Percentiles rank a stretch among this genome's conserved stretches.
phyloP scores from a whole-genome alignment of 2,113 vertebrate species.

The Blennius ocellaris region DNA sequence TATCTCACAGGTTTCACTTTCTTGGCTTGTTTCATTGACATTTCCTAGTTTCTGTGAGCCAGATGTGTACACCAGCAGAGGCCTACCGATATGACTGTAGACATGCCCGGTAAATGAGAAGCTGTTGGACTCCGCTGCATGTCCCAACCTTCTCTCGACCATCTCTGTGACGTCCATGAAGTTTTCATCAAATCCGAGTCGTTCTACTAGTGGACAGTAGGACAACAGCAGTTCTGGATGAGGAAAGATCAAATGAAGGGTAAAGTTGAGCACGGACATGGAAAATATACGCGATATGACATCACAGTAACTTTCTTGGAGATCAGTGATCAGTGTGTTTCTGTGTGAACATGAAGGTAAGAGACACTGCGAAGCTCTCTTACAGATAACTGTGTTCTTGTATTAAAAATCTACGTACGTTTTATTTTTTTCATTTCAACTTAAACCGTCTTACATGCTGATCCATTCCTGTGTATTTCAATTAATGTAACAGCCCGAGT shows the following conservation, averaged over 20 bases:
- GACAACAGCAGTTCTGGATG: conserved; percentile 88
- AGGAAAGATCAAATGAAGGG: conserved; percentile 24
- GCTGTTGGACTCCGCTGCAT: conserved; percentile 21
- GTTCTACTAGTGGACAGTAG: conserved; percentile 89
- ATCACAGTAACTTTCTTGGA: neutral
- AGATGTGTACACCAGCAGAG: conserved; percentile 16
- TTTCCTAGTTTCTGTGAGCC: conserved; percentile 50
- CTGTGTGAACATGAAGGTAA: no score
- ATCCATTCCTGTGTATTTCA: no score
- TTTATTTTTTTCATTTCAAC: no score
- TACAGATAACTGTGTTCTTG: no score
- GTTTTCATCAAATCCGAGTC: conserved; percentile 94
- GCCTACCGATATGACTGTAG: conserved; percentile 85
- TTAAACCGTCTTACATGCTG: no score
- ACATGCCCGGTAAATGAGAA: conserved; percentile 84
- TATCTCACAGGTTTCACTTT: conserved; percentile 6
- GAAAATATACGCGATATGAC: neutral
- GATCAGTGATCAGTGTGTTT: no score
- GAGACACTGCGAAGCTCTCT: no score
- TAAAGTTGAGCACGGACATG: conserved; percentile 2
- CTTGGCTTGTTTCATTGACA: conserved; percentile 36
- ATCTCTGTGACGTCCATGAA: conserved; percentile 90
- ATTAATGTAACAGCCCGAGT: no score
- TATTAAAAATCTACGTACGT: no score
- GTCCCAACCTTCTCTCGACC: conserved; percentile 82